Evolutionary conservation across 2,888 invertebrate genomes (phyloP), one percentile per base, ranked within the genome.

Genomic region (Pseudococcus longispinus): DNA sequence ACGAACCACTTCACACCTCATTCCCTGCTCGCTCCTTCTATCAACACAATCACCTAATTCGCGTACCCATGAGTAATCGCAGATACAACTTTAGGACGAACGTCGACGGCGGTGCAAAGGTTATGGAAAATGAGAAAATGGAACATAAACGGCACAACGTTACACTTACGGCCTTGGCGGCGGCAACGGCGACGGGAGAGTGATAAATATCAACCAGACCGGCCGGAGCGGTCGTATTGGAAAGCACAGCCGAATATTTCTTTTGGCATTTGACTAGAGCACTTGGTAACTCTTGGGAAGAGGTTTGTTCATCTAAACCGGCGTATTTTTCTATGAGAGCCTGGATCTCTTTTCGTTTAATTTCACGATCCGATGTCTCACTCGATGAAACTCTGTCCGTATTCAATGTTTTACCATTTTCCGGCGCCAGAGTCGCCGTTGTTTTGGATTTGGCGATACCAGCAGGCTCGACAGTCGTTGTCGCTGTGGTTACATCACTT

Each of bases 271-370:
- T 89, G 46, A 89, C 88, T 44, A 89, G 77, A 23, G 88, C 89
- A 86, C 89, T 89, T 70, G 88, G 88, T 87, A 88, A 88, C 89
- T 89, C 89, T 89, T 86, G 88, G 89, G 88, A 88, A 88, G 88
- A 89, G 86, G 87, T 77, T 60, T 88, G 85, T 26, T 87, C 88
- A 89, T 95, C 95, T 89, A 96, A 91, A 80, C 95, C 95, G 44
- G 95, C 94, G 90, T 96, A 96, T 90, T 96, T 96, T 92, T 94
- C 93, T 88, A 96, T 95, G 88, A 96, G 92, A 89, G 94, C 94
- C 90, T 95, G 95, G 88, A 96, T 95, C 90, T 96, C 96, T 90
- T 96, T 96, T 55, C 96, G 93, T 89, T 94, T 94, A 13, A 95
- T 94, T 90, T 96, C 95, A 77, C 96, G 92, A 89, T 96, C 96